Base-by-base conservation (phyloP, 1,140 invertebrate species). In the Cataglyphis hispanica region DNA sequence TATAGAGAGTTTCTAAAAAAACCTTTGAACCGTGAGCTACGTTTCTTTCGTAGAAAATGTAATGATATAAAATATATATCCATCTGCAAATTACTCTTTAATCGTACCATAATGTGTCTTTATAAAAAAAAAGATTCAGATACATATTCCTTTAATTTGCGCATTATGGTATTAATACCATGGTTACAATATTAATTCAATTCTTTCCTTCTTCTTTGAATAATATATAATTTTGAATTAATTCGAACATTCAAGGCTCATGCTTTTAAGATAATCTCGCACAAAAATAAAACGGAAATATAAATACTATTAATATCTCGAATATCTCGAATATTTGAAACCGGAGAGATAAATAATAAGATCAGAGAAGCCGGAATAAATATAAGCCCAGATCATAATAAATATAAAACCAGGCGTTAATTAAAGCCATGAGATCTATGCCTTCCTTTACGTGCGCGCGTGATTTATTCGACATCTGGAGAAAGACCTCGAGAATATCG, bases 301-400 rank as follows among this genome's bases (percentile, higher is more conserved):
- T n/a, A n/a, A n/a, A n/a, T 40, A 7, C 31, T 31, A 31, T 31
- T 16, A 43, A 1, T 40, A n/a, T 63, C 4, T 75, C 34, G 40
- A 69, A 2, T 56, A n/a, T n/a, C n/a, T n/a, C n/a, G n/a, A n/a
- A n/a, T n/a, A n/a, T 53, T 56, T 22, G 69, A 34, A 31, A 16
- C n/a, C 70, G 50, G 13, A 75, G 22, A 1, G 19, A 76, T 25
- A 77, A 63, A 63, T 43, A 40, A 75, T 75, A 75, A 60, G 19
- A 25, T 4, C 19, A 10, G 13, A 19, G 37, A 43, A 3, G 10
- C 27, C 31, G 25, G 2, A 60, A 27, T 43, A 63, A 50, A 56
- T 27, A 56, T 61, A 31, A 56, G 27, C 3, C n/a, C 11, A 34
- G 22, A 11, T 19, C 22, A 46, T 10, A n/a, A 87, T 10, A 58